Evolutionary conservation across 2,797 vertebrate genomes (phyloP).

Genomic region (Leucoraja ocellata): DNA sequence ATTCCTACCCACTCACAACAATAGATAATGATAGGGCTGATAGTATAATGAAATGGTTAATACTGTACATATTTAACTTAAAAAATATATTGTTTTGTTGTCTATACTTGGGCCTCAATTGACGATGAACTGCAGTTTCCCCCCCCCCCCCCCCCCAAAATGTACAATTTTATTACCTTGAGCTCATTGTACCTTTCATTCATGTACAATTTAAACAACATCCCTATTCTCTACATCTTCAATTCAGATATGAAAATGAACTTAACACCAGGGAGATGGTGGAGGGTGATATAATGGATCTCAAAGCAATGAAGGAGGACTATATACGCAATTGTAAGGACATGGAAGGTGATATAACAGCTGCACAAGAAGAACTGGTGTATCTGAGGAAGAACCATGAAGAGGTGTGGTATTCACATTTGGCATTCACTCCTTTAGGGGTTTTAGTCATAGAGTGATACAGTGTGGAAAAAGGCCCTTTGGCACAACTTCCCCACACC

Average conservation of each 20-base stretch:
- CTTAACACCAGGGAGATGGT: background rate
- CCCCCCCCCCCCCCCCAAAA: too few species aligned
- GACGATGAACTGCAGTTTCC: background rate
- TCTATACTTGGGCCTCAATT: background rate
- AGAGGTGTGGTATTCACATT: background rate
- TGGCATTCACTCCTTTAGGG: too few species aligned
- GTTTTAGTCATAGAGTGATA: too few species aligned
- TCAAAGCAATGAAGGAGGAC: background rate
- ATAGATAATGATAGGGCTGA: background rate
- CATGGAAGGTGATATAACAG: background rate
- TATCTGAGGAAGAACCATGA: background rate
- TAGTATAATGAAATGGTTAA: background rate
- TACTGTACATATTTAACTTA: background rate
- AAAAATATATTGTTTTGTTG: background rate
- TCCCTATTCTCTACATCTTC: background rate
- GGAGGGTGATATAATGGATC: background rate
- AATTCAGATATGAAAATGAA: background rate
- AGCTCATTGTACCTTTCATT: background rate
- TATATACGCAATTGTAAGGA: background rate
- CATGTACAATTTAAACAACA: background rate
- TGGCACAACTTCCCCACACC: too few species aligned
- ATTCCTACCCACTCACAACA: background rate
- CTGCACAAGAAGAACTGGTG: background rate
- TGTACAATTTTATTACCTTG: background rate
- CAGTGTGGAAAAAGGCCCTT: too few species aligned